Percentiles rank a stretch among this genome's conserved stretches.
phyloP scores from a whole-genome alignment of 64 coral and sea anemone species.

The Montipora capricornis region DNA sequence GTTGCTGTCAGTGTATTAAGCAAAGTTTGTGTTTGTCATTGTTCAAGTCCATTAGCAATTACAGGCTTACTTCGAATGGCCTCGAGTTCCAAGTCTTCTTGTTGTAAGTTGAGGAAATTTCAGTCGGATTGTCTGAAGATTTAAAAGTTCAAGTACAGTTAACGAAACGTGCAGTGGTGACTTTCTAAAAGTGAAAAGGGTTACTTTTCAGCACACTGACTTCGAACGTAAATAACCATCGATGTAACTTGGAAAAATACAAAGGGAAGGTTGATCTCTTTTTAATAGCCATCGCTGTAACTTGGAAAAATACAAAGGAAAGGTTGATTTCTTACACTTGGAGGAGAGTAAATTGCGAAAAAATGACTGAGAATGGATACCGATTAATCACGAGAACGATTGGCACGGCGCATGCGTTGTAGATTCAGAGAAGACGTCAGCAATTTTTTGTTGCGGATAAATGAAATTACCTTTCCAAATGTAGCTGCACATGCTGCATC shows the following conservation, averaged over 20 bases:
- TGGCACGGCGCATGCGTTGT: not conserved
- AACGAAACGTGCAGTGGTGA: too few relatives aligned
- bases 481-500: conserved; percentile 96
- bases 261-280: too few relatives aligned
- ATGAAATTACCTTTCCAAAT: conserved; percentile 91
- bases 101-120: conserved; percentile 99
- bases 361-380: too few relatives aligned
- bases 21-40: conserved; percentile 37
- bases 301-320: not conserved
- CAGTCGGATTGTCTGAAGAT: conserved; percentile 91
- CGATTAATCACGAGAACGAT: not conserved
- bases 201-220: too few relatives aligned
- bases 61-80: conserved; percentile 91
- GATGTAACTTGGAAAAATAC: not conserved
- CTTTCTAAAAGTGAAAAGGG: too few relatives aligned
- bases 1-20: conserved; percentile 32
- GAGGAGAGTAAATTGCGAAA: too few relatives aligned
- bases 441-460: not conserved
- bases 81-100: conserved; percentile 85
- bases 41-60: not conserved
- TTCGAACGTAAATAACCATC: not conserved
- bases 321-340: too few relatives aligned
- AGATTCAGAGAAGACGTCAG: not conserved
- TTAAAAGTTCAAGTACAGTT: not conserved
- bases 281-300: not conserved